phyloP scores from a whole-genome alignment of 2,888 invertebrate species.

The Drosophila mimica region DNA sequence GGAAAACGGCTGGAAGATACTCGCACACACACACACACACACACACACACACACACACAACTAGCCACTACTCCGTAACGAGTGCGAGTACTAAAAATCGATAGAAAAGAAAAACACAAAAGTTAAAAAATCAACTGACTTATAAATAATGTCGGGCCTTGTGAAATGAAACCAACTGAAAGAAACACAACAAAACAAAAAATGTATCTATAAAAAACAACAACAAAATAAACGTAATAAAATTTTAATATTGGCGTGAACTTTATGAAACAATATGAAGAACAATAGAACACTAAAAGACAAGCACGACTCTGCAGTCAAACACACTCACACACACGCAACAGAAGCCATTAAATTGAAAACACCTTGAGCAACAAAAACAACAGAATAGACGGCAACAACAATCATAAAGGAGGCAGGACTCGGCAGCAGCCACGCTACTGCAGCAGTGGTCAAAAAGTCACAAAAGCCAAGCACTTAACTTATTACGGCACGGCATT shows the following conservation, averaged over 20 bases:
- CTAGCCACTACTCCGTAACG: slow-evolving; percentile 41
- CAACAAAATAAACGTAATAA: slow-evolving; percentile 48
- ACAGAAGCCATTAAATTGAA: slow-evolving; percentile 67
- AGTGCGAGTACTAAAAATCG: slow-evolving; percentile 65
- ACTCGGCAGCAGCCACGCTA: slow-evolving; percentile 26
- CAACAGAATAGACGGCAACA: slow-evolving; percentile 10
- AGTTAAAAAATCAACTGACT: slow-evolving; percentile 61
- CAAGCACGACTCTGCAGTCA: slow-evolving; percentile 73
- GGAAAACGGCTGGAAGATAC: slow-evolving; percentile 73
- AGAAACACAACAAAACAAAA: background rate
- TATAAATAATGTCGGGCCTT: slow-evolving; percentile 69
- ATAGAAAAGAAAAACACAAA: slow-evolving; percentile 73
- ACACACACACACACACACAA: slow-evolving; percentile 5
- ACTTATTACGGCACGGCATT: slow-evolving; percentile 81
- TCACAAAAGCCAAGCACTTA: slow-evolving; percentile 78
- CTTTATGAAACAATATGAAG: slow-evolving; percentile 63
- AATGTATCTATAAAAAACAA: too few species aligned
- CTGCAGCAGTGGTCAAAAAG: slow-evolving; percentile 64
- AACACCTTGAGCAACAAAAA: slow-evolving; percentile 64
- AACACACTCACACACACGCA: slow-evolving; percentile 21
- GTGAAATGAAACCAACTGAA: slow-evolving; percentile 27
- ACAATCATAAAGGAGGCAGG: slow-evolving; percentile 3
- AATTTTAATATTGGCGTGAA: slow-evolving; percentile 80
- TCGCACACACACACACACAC: slow-evolving; percentile 5
- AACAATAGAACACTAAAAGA: slow-evolving; percentile 58